Conservation (phyloP, 1,140 invertebrate species). For the Aphaenogaster ashmeadi region DNA sequence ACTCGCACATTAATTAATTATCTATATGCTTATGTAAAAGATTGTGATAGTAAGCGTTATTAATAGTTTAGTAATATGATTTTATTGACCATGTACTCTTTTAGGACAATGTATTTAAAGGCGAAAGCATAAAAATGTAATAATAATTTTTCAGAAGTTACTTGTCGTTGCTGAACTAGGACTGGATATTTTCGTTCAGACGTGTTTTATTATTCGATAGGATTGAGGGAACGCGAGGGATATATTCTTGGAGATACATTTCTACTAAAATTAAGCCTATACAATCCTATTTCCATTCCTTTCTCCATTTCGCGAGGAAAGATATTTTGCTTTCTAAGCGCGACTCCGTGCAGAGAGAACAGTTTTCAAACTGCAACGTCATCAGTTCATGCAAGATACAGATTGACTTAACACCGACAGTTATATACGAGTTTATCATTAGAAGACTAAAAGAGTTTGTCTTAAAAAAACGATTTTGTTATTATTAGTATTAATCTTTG, state of each 20-base stretch:
- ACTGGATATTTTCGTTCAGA: neutral
- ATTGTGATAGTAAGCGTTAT: neutral
- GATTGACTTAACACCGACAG: slow-evolving; percentile 3
- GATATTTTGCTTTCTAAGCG: slow-evolving; percentile 48
- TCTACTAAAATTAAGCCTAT: slow-evolving; percentile 44
- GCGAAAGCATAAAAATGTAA: neutral
- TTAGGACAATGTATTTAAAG: neutral
- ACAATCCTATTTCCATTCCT: slow-evolving; percentile 18
- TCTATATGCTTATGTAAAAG: neutral
- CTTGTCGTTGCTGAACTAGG: neutral
- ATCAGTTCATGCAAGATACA: slow-evolving; percentile 7
- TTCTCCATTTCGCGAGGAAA: neutral
- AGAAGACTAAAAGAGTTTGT: neutral
- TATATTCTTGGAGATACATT: slow-evolving; percentile 28
- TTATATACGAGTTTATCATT: neutral
- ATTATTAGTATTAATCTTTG: neutral
- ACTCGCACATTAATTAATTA: neutral
- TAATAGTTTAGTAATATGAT: neutral
- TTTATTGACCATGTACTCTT: neutral
- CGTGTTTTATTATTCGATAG: neutral
- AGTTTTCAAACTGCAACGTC: slow-evolving; percentile 41
- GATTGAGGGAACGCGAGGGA: neutral
- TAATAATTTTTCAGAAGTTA: slow-evolving; percentile 42
- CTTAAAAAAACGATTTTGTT: neutral
- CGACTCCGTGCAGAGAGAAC: slow-evolving; percentile 7